phyloP scores from a whole-genome alignment of 2,113 vertebrate genomes.

The Abramis brama region DNA sequence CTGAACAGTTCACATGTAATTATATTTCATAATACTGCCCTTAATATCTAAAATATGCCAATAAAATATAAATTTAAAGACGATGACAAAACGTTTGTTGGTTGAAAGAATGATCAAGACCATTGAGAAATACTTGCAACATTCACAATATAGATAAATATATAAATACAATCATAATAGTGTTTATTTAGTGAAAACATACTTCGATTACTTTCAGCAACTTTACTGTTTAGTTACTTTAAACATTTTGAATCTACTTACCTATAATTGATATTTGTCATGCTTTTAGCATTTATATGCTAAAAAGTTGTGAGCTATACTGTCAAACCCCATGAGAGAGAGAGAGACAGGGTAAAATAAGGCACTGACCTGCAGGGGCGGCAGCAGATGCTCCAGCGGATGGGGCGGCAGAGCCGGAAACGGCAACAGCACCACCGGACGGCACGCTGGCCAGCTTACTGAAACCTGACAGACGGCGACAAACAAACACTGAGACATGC shows the following conservation, averaged over 20 bases:
- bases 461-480: slow-evolving; percentile 76
- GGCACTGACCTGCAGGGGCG: slow-evolving; percentile 78
- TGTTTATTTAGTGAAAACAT: too few species aligned
- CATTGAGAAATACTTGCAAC: too few species aligned
- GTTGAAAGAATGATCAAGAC: too few species aligned
- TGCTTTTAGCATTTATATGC: too few species aligned
- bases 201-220: too few species aligned
- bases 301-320: not conserved
- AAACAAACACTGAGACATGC: slow-evolving; percentile 16
- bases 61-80: too few species aligned
- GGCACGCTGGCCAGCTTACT: slow-evolving; percentile 92
- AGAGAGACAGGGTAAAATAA: slow-evolving; percentile 19
- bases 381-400: slow-evolving; percentile 71
- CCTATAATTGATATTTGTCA: not conserved
- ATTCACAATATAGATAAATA: too few species aligned
- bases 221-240: too few species aligned
- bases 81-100: too few species aligned
- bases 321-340: not conserved
- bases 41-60: too few species aligned
- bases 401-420: slow-evolving; percentile 74
- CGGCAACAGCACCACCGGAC: slow-evolving; percentile 83
- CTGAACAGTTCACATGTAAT: not conserved
- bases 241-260: not conserved
- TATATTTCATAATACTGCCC: too few species aligned
- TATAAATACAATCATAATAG: too few species aligned